Base-by-base conservation (phyloP, 2,797 vertebrate species). In the Sebastes matsubarae region DNA sequence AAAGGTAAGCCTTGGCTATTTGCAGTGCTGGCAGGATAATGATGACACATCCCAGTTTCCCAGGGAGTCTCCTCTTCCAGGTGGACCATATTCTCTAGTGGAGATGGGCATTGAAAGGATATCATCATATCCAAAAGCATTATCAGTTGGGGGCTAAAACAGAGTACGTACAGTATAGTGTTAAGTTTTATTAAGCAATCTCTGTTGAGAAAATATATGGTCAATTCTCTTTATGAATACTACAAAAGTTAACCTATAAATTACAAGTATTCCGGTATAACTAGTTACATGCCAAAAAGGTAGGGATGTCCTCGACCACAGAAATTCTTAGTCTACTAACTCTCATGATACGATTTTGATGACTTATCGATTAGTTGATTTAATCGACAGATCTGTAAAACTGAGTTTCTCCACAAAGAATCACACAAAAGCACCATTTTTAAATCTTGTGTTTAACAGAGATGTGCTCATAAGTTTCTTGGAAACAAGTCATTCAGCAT, bases 1-100 rank as follows among this genome's bases (percentile, higher is more conserved):
- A 90, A 89, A 88, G 84, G 88, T 93, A 95, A 95, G 91, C 93
- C 84, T 27, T 24, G 75, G 92, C 92, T 93, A 94, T 94, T 94
- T 94, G 86, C 85, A 94, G 94, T 80, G 64, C 79, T 52, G 67
- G 81, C 52, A 81, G 80, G 90, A 91, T 89, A 88, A 92, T 84
- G 87, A 90, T 81, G 84, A 92, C 81, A 87, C 88, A 81, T 79
- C 66, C 72, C 61, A 57, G 60, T 82, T 85, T 85, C 59, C 20
- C 50, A 12, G 65, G 70, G 68, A 84, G 75, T 80, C 68, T 80
- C 61, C 50, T 81, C 59, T 34, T 74, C 52, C 65, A 74, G 79
- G 60, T 63, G 55, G 60, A 79, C 36, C 52, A 29, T 18, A 72
- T 72, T 64, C 27, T 70, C 11, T 55, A 65, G n/a, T 18, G 54